Conservation (phyloP, 2,888 invertebrate genomes). For the Eupithecia subumbrata region DNA sequence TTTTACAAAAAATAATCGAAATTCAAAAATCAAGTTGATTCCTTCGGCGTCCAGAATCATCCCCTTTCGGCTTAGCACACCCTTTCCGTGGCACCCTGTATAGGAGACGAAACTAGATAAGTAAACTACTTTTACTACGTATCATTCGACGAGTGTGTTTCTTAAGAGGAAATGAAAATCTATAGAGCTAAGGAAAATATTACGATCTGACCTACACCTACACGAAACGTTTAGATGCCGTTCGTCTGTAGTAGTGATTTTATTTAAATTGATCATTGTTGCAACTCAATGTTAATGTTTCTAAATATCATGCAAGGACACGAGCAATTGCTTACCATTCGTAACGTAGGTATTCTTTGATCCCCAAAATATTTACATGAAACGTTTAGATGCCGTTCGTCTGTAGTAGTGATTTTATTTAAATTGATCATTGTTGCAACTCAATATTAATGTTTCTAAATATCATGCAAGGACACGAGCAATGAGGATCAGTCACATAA, state of each 20-base stretch:
- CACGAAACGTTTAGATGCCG: constrained; percentile 15
- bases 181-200: neutral
- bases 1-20: too few species aligned
- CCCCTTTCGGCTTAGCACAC: too few species aligned
- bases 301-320: constrained; percentile 44
- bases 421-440: constrained; percentile 36
- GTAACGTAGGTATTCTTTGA: constrained; percentile 24
- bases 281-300: constrained; percentile 40
- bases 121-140: neutral
- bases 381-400: constrained; percentile 14
- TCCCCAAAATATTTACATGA: neutral
- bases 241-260: constrained; percentile 17
- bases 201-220: neutral
- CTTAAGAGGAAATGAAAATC: neutral
- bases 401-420: constrained; percentile 23
- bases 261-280: constrained; percentile 34
- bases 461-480: constrained; percentile 41
- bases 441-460: constrained; percentile 43
- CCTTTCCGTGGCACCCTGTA: too few species aligned
- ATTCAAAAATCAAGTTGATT: too few species aligned
- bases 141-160: neutral
- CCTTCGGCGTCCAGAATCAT: too few species aligned
- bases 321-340: constrained; percentile 36
- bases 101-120: neutral
- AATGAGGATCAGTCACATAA: too few species aligned